phyloP scores from a whole-genome alignment of 1,140 invertebrate species.

The Rhizoglyphus robini region DNA sequence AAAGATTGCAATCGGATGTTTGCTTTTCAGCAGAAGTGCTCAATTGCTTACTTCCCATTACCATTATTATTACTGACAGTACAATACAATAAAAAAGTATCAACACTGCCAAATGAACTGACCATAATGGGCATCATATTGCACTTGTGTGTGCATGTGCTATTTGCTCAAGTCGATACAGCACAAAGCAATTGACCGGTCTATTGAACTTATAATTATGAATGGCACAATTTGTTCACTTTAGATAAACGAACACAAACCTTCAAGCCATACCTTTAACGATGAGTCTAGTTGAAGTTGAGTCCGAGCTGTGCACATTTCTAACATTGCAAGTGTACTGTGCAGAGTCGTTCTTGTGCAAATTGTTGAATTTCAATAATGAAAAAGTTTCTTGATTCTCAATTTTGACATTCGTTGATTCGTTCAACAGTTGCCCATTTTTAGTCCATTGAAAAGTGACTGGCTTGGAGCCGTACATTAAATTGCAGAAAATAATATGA shows the following conservation, averaged over 20 bases:
- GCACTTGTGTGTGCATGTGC: too few relatives aligned
- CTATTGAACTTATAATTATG: too few relatives aligned
- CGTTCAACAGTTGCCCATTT: neutral
- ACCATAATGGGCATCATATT: too few relatives aligned
- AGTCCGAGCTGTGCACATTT: neutral
- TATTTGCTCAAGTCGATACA: too few relatives aligned
- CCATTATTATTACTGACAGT: too few relatives aligned
- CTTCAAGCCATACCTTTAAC: constrained; percentile 9
- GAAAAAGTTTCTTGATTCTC: neutral
- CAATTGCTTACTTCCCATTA: too few relatives aligned
- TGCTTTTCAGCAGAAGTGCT: too few relatives aligned
- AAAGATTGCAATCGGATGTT: too few relatives aligned
- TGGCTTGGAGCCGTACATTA: neutral
- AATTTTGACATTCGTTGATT: neutral
- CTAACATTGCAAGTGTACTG: neutral
- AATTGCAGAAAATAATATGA: neutral
- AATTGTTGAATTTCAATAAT: neutral
- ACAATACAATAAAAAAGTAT: too few relatives aligned
- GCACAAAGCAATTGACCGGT: too few relatives aligned
- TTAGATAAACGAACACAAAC: neutral
- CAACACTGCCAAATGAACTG: too few relatives aligned
- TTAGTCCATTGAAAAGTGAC: constrained; percentile 4
- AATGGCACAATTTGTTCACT: neutral
- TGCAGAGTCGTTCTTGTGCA: neutral
- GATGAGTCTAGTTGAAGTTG: neutral